A percentile compares a stretch with the other conserved stretches of the same genome.
These are phyloP conservation scores for Porites lobata DNA, from an alignment of 92 coral and sea anemone genomes.

Conservation along the genomic window DNA sequence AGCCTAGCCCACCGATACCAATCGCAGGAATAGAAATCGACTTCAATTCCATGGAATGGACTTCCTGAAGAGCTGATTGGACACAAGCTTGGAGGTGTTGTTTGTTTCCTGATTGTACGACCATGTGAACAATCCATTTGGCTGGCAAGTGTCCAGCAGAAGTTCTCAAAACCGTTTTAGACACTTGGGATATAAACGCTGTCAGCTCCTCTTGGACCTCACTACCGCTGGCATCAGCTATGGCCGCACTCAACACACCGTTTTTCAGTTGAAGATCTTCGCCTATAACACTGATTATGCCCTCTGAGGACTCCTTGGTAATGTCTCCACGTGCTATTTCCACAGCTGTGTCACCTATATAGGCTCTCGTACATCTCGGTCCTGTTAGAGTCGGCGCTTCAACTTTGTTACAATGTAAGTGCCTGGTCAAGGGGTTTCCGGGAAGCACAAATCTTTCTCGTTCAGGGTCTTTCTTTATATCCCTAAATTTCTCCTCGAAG, in stretches of 20 bases:
- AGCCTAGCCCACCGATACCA: slow-evolving; percentile 34
- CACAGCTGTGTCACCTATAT: slow-evolving; percentile 15
- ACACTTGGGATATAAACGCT: background rate
- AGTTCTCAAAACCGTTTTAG: slow-evolving; percentile 38
- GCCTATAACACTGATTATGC: slow-evolving; percentile 39
- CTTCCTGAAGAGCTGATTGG: slow-evolving; percentile 22
- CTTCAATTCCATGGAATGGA: slow-evolving; percentile 5
- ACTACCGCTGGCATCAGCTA: slow-evolving; percentile 38
- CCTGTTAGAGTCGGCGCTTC: background rate
- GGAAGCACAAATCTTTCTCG: background rate
- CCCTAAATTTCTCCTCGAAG: slow-evolving; percentile 10
- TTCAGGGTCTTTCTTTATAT: background rate
- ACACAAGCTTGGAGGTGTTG: slow-evolving; percentile 37
- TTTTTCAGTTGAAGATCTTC: slow-evolving; percentile 29
- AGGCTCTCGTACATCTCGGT: background rate
- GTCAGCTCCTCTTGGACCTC: slow-evolving; percentile 28
- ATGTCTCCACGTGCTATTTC: slow-evolving; percentile 48
- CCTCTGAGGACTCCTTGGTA: slow-evolving; percentile 46
- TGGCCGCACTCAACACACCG: slow-evolving; percentile 38
- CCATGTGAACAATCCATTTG: slow-evolving; percentile 34
- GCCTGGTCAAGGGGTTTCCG: background rate
- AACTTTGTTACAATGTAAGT: background rate
- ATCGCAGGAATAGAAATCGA: slow-evolving; percentile 45
- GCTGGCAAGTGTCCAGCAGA: slow-evolving; percentile 43
- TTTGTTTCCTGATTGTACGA: slow-evolving; percentile 12